Base-by-base conservation (phyloP, 2,797 vertebrate genomes). In the Lemur catta region DNA sequence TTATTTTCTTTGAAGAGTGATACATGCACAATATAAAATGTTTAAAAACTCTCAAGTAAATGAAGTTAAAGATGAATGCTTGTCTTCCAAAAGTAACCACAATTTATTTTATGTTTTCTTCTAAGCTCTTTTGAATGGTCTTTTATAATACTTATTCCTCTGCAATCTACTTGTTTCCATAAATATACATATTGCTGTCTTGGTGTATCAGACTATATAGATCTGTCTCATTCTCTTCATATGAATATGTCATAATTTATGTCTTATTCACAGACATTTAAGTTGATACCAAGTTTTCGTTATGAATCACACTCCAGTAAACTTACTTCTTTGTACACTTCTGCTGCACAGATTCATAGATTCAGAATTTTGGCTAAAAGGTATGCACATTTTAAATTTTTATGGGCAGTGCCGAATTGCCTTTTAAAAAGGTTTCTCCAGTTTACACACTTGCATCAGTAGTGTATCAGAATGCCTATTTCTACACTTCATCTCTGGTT, bases 81-180 rank as follows among this genome's bases (percentile, higher is more conserved):
- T 76, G 13, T 94, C 9, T 6, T 84, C 18, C 38, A 43, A 65
- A 91, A 63, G 7, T 76, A 95, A 14, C 26, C 48, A 26, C 1
- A 74, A 3, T 69, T 86, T 81, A 63, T 57, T 48, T 79, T 71
- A 86, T 88, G 30, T 93, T 94, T 89, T 80, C 67, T 94, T 63
- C 30, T 50, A 26, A 87, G 18, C 57, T 72, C 26, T 55, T 94
- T 71, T 89, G 75, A 81, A 35, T 65, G 9, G 1, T n/a, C 46
- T 57, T 93, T 85, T 67, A 55, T 96, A 46, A 43, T 55, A 38
- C 18, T n/a, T 48, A 57, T n/a, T 90, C 38, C 59, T 84, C 20
- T 87, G 71, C 7, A 82, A 4, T 89, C 79, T 67, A 28, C 84
- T 74, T 92, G 20, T 93, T 87, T 93, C 30, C 13, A 18, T 52